Base-by-base conservation (phyloP, 2,888 invertebrate species). In the Nomada hirtipes region DNA sequence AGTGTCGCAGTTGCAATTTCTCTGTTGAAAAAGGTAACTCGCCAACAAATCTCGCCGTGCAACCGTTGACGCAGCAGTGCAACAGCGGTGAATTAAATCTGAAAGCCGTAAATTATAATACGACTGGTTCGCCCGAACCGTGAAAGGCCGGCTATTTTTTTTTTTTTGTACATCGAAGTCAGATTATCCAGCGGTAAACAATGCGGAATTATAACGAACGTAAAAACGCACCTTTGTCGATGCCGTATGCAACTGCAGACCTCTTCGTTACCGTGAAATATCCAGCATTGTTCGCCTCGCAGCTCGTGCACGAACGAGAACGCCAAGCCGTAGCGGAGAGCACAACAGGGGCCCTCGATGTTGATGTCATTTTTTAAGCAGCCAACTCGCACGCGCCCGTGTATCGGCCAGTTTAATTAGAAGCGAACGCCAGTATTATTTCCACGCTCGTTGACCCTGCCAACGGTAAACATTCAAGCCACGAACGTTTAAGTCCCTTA, bases 311-410 rank as follows among this genome's bases (percentile, higher is more conserved):
- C 55, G 44, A 20, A 18, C 20, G 57, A 47, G 44, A 69, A 59
- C 57, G 26, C 36, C 50, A 20, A 18, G 15, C 47, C 26, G 36
- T 42, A 61, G 9, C 2, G 44, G 47, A 26, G 60, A 52, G 44
- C 60, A 59, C 59, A 65, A 65, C 64, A 52, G 10, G 53, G 23
- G n/a, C 26, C 57, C 59, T 65, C 69, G 78, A 76, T 69, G 76
- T 63, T 70, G 79, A 87, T 82, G 79, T 88, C 79, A 87, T 89
- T 84, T 85, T 85, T 86, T 78, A 85, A 82, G 50, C 64, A 36
- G n/a, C 77, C 65, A 15, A 44, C 68, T 63, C 65, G 47, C 70
- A 42, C 20, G 72, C 29, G 78, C 77, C 79, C 71, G 53, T 36
- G 76, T 60, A 82, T 84, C 79, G 85, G 77, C 72, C 55, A 59